Base-by-base conservation (phyloP, 2,888 invertebrate species). In the Sesia apiformis region DNA sequence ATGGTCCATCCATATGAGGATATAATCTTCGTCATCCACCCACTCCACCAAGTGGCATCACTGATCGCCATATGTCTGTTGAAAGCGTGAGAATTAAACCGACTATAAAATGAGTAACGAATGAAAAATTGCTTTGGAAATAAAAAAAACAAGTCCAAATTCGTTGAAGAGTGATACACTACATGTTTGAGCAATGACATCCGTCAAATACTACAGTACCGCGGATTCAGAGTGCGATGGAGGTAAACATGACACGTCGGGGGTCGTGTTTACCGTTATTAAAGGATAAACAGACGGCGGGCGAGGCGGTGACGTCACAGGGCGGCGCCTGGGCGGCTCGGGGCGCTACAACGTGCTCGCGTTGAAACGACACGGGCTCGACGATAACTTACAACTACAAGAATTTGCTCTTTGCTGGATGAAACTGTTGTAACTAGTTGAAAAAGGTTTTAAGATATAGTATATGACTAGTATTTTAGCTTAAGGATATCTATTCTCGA, bases 11-110 rank as follows among this genome's bases (percentile, higher is more conserved):
- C 76, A 65, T 64, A 65, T 62, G 64, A 53, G 68, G 73, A 71
- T 69, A 72, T 77, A 60, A 67, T 86, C 60, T 86, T 67, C 87
- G 86, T 85, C 88, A 63, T 55, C 72, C 75, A 61, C 72, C 73
- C 62, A 62, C 72, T 68, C 58, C 63, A 52, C 55, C 6, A 8
- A 7, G 53, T 65, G 66, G 75, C 73, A 64, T 75, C 78, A 78
- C 66, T 67, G 64, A 66, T 58, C 49, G 38, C 50, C 38, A 50
- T 8, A 46, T 8, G 8, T 8, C 3, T 23, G 23, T 23, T 23
- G 2, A 23, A 23, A 23, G 23, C 23, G 23, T 23, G 23, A 23
- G 23, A 23, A 23, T 23, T 23, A 23, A 23, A 23, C 23, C 23
- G 23, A 23, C 23, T 23, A 23, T 23, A 23, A 23, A 23, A 23